Evolutionary conservation across 2,113 vertebrate genomes (phyloP).

Genomic region (Eulemur macaco): DNA sequence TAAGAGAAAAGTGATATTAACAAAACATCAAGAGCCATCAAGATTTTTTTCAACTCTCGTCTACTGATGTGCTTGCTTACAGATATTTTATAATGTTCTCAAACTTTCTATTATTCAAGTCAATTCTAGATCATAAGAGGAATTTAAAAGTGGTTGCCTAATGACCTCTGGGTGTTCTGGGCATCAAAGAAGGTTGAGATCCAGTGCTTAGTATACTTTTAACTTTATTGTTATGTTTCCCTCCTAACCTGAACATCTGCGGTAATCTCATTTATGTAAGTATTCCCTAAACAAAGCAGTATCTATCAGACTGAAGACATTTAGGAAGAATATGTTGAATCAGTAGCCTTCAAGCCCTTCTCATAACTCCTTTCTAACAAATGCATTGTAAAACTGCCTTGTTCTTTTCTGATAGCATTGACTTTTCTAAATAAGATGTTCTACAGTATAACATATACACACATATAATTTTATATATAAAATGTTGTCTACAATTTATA

Average conservation of each 20-base stretch:
- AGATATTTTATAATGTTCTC: not conserved
- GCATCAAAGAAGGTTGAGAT: not conserved
- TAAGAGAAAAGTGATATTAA: not conserved
- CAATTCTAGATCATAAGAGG: not conserved
- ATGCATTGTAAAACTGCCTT: not conserved
- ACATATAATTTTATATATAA: not conserved
- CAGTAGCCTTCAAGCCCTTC: not conserved
- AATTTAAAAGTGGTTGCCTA: not conserved
- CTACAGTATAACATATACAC: not conserved
- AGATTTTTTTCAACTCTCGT: not conserved
- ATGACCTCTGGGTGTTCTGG: not conserved
- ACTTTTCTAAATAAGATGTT: not conserved
- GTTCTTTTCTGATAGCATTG: not conserved
- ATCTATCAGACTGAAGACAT: not conserved
- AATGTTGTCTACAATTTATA: conserved; percentile 5
- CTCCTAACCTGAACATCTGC: not conserved
- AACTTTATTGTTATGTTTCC: not conserved
- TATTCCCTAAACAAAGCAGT: not conserved
- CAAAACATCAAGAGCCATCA: not conserved
- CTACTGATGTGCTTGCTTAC: not conserved
- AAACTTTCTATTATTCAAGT: not conserved
- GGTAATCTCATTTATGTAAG: not conserved
- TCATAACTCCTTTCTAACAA: not conserved
- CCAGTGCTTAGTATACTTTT: too few relatives aligned
- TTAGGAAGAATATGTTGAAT: not conserved